Base-by-base conservation (phyloP, 2,113 vertebrate species). In the Fregata magnificens region DNA sequence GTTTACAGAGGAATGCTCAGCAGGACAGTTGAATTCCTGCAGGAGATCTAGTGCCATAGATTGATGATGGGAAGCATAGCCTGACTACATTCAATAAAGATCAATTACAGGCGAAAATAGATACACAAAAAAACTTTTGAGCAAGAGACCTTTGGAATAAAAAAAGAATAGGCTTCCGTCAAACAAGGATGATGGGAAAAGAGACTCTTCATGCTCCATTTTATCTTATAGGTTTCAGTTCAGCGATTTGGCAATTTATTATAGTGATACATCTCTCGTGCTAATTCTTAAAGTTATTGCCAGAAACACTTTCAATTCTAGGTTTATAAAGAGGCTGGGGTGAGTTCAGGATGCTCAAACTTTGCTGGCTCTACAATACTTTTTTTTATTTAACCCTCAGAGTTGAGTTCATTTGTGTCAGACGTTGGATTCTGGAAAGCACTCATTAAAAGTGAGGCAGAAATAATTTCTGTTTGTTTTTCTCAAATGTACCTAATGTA, bases 401-500 rank as follows among this genome's bases (percentile, higher is more conserved):
- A 45, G 20, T 59, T 78, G 55, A 76, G 80, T 86, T 92, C 11
- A 49, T 71, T 77, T 61, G 34, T 61, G 53, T 87, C 65, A 84
- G 45, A n/a, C 3, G 1, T 24, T 62, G 11, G 44, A 62, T 86
- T 73, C 45, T 40, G 49, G 49, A 81, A 73, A 65, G 20, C 20
- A 19, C 22, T 86, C 36, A 38, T 63, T 91, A 87, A 71, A 62
- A 62, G 28, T 44, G 50, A 77, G n/a, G 86, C 21, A 80, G 53
- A 89, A 94, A 78, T 76, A 61, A 78, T 83, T 96, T 92, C 40
- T 79, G 36, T 44, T 92, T 88, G 38, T 88, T 92, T 86, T 86
- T 70, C 29, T 87, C 19, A 74, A 74, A 53, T 49, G 31, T 11
- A 40, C 25, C 29, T 78, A 49, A 32, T 10, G 3, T 45, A 82